phyloP scores from a whole-genome alignment of 2,888 invertebrate species.

The Callyntrura guangdongensis region DNA sequence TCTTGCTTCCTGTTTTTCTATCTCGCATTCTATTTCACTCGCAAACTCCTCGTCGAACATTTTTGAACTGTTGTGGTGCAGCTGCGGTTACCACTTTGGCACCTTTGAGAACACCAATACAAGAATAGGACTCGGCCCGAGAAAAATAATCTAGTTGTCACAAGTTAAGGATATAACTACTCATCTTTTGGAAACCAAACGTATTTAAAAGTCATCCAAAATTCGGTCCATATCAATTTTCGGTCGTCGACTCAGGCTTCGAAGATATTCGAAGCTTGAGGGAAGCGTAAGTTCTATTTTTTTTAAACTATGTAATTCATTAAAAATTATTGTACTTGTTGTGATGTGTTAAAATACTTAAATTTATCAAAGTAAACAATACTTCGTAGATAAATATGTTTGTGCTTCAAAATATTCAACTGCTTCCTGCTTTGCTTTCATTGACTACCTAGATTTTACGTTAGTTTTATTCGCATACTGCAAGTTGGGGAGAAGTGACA shows the following conservation, averaged over 20 bases:
- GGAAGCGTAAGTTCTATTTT: constrained; percentile 83
- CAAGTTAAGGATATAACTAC: constrained; percentile 1
- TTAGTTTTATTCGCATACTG: too few relatives aligned
- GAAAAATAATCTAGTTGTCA: not conserved
- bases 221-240: constrained; percentile 85
- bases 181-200: not conserved
- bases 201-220: constrained; percentile 72
- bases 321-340: not conserved
- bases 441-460: not conserved
- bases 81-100: not conserved
- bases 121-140: not conserved
- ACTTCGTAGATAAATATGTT: not conserved
- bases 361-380: not conserved
- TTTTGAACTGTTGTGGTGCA: not conserved
- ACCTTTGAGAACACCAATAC: not conserved
- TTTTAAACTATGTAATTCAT: too few relatives aligned
- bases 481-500: too few relatives aligned
- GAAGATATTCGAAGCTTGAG: constrained; percentile 84
- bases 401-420: not conserved
- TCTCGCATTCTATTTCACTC: constrained; percentile 77
- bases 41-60: not conserved
- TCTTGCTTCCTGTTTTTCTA: constrained; percentile 47
- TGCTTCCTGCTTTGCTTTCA: not conserved
- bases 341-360: too few relatives aligned
- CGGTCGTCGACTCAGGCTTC: constrained; percentile 84